These are phyloP conservation scores for Ammodytes dubius DNA, from an alignment of 2,113 vertebrate genomes.

Conservation along the genomic window DNA sequence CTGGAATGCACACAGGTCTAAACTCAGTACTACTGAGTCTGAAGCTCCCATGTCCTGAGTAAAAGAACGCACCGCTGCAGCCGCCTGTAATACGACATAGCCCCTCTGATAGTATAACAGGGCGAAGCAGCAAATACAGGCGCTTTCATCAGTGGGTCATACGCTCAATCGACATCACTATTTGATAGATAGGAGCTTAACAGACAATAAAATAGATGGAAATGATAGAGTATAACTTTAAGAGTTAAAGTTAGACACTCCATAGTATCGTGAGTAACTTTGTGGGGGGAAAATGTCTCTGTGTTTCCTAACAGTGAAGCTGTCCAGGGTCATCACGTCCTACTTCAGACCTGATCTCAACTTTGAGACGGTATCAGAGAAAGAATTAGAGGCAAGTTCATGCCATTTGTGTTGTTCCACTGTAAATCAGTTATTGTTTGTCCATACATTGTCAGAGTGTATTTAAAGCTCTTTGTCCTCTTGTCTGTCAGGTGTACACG, in stretches of 20 bases:
- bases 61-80: too few relatives aligned
- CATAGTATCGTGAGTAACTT: background rate
- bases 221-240: background rate
- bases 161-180: too few relatives aligned
- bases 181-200: too few relatives aligned
- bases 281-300: background rate
- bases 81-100: too few relatives aligned
- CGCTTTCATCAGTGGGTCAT: too few relatives aligned
- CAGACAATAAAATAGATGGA: background rate
- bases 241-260: background rate
- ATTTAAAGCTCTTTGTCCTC: background rate
- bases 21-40: too few relatives aligned
- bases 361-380: constrained; percentile 87
- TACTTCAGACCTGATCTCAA: constrained; percentile 92
- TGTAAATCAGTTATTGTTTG: background rate
- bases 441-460: background rate
- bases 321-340: constrained; percentile 85
- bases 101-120: too few relatives aligned
- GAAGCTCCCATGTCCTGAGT: too few relatives aligned
- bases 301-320: constrained; percentile 88
- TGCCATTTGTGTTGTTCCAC: rapidly evolving
- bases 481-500: constrained; percentile 82
- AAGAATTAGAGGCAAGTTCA: constrained; percentile 88
- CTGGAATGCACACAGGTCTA: too few relatives aligned
- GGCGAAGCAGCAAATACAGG: too few relatives aligned